These are phyloP conservation scores for Aphis gossypii DNA, from an alignment of 1,140 invertebrate genomes.

Conservation along the genomic window DNA sequence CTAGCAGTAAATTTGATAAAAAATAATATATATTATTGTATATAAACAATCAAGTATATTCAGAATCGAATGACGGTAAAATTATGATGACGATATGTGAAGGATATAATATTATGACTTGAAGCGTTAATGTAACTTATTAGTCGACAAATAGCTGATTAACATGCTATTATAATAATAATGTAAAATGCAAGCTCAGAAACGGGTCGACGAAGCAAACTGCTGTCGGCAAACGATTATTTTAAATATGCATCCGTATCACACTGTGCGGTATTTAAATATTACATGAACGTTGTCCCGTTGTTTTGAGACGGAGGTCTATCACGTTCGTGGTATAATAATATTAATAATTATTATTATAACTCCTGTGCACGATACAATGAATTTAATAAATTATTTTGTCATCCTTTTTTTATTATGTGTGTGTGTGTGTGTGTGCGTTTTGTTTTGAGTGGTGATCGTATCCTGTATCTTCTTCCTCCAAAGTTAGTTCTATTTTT, in stretches of 20 bases:
- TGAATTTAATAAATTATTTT: neutral
- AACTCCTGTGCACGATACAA: neutral
- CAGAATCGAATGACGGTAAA: neutral
- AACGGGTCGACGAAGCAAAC: neutral
- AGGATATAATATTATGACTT: neutral
- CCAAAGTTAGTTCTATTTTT: too few relatives aligned
- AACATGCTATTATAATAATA: neutral
- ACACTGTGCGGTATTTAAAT: neutral
- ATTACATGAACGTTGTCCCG: neutral
- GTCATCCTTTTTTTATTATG: neutral
- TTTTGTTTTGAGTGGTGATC: neutral
- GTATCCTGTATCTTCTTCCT: accelerated
- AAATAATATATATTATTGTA: neutral
- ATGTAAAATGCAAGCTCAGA: neutral
- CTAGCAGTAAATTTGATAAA: neutral
- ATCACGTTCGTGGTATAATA: neutral
- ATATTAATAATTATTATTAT: neutral
- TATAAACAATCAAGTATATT: neutral
- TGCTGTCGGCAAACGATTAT: neutral
- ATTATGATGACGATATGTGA: neutral
- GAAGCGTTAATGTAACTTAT: neutral
- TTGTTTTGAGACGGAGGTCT: neutral
- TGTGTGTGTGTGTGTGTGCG: neutral
- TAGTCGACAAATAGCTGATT: neutral
- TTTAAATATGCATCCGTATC: neutral